Conservation (phyloP, 2,113 vertebrate species). For the Cyprinodon variegatus region DNA sequence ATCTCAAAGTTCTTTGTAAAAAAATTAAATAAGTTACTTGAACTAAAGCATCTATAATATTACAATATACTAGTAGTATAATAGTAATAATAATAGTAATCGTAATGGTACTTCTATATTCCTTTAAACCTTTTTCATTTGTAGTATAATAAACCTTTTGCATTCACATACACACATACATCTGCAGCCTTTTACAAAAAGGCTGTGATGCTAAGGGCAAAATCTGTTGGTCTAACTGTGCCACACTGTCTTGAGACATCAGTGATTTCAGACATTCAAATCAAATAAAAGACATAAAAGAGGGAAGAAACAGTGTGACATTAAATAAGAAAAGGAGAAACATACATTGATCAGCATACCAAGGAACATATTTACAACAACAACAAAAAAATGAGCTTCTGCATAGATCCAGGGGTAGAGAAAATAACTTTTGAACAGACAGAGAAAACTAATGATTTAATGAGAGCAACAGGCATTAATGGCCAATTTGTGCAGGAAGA, state of each 20-base stretch:
- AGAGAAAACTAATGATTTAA: constrained; percentile 56
- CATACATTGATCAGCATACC: constrained; percentile 73
- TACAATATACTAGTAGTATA: constrained; percentile 86
- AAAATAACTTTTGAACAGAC: constrained; percentile 65
- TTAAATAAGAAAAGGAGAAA: constrained; percentile 68
- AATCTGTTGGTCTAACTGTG: constrained; percentile 73
- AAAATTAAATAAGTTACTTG: constrained; percentile 86
- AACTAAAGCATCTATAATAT: constrained; percentile 88
- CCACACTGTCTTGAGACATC: constrained; percentile 71
- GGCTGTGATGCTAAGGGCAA: constrained; percentile 73
- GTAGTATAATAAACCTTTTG: constrained; percentile 70
- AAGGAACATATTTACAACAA: constrained; percentile 81
- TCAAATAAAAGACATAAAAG: constrained; percentile 46
- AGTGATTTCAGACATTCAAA: constrained; percentile 73
- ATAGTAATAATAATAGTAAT: constrained; percentile 84
- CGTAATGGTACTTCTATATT: constrained; percentile 82
- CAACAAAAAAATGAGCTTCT: constrained; percentile 76
- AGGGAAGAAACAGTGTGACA: constrained; percentile 65
- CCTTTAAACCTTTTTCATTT: constrained; percentile 77
- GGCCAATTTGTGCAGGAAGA: constrained; percentile 42
- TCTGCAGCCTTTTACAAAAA: constrained; percentile 75
- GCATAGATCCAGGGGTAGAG: constrained; percentile 85
- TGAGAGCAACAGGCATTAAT: constrained; percentile 38
- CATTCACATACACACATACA: constrained; percentile 65
- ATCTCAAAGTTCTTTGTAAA: constrained; percentile 86